Evolutionary conservation across 2,113 vertebrate species (phyloP).

Genomic region (Poeciliopsis turrubarensis): DNA sequence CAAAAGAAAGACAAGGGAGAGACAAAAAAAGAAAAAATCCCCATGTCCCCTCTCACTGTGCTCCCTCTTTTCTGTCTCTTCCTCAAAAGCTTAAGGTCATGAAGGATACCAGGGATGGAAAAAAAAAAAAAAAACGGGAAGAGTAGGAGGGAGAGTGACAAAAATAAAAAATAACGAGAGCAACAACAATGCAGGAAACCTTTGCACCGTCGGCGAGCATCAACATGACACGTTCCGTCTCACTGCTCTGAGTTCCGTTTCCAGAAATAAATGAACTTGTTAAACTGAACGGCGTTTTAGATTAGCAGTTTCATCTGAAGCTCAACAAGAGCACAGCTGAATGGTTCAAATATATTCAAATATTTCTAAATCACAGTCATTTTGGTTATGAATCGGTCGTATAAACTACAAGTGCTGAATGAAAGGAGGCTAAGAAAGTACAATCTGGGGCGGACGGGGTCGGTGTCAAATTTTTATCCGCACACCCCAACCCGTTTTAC

Average conservation of each 20-base stretch:
- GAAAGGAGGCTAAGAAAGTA: not conserved
- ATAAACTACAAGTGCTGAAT: not conserved
- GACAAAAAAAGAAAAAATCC: constrained; percentile 49
- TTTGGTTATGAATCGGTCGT: not conserved
- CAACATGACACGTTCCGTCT: constrained; percentile 33
- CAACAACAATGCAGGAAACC: constrained; percentile 4
- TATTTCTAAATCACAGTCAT: too few species aligned
- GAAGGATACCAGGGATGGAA: constrained; percentile 21
- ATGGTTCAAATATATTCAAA: not conserved
- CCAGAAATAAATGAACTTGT: constrained; percentile 35
- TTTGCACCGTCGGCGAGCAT: constrained; percentile 7
- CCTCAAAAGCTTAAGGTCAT: constrained; percentile 56
- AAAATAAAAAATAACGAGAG: not conserved
- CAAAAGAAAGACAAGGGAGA: constrained; percentile 7
- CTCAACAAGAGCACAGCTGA: constrained; percentile 12
- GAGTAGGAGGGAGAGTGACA: constrained; percentile 3
- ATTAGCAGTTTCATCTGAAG: not conserved
- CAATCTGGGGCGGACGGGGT: too few species aligned
- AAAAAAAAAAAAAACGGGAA: constrained; percentile 21
- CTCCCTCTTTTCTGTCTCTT: constrained; percentile 13
- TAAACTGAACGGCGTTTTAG: constrained; percentile 23
- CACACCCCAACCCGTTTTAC: constrained; percentile 20
- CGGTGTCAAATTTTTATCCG: constrained; percentile 19
- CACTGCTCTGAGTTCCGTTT: constrained; percentile 44
- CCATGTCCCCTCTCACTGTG: constrained; percentile 42